phyloP scores from a whole-genome alignment of 35 echinoderm and acorn worm species.

The Holothuria glaberrima region DNA sequence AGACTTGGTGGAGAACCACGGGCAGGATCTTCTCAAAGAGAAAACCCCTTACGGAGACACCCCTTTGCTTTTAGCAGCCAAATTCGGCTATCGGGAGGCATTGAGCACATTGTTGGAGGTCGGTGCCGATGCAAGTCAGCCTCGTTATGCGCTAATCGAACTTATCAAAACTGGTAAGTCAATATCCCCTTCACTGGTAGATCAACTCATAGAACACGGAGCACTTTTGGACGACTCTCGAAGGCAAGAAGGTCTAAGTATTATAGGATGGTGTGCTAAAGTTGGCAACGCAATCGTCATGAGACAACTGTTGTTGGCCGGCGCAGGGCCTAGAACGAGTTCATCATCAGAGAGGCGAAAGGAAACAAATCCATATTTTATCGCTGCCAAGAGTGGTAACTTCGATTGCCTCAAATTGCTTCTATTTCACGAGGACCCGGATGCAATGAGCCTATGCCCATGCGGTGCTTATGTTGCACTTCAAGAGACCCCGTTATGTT shows the following conservation, averaged over 20 bases:
- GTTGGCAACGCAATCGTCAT: constrained; percentile 4
- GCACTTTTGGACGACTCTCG: not conserved
- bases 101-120: not conserved
- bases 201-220: not conserved
- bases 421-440: constrained; percentile 42
- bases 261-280: constrained; percentile 38
- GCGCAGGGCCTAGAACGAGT: not conserved
- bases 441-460: constrained; percentile 52
- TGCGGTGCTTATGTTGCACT: constrained; percentile 4
- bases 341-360: not conserved
- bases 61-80: constrained; percentile 11
- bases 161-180: constrained; percentile 31
- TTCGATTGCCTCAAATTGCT: constrained; percentile 43
- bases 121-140: constrained; percentile 3
- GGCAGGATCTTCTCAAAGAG: not conserved
- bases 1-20: not conserved
- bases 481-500: constrained; percentile 31
- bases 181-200: not conserved
- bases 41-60: constrained; percentile 21
- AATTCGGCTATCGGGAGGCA: constrained; percentile 28
- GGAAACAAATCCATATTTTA: constrained; percentile 41
- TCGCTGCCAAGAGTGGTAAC: constrained; percentile 26
- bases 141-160: not conserved
- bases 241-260: not conserved
- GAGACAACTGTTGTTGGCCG: constrained; percentile 16